Conservation (phyloP, 2,888 invertebrate genomes). For the Petrolisthes cinctipes region DNA sequence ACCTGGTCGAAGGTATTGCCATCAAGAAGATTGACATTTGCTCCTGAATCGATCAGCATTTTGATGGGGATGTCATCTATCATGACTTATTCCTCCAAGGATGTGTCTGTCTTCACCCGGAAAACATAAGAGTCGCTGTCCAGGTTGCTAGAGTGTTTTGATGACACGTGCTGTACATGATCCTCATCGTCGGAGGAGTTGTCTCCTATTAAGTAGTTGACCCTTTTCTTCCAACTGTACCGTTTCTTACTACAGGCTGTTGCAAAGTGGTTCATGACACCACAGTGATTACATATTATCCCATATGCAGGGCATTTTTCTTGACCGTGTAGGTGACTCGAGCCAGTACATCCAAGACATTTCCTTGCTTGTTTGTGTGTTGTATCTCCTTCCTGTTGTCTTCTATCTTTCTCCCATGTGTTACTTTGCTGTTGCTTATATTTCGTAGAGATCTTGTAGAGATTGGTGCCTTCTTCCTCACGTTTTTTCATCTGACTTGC, state of each 20-base stretch:
- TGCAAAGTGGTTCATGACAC: constrained; percentile 18
- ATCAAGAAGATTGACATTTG: not conserved
- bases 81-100: not conserved
- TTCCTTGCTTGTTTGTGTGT: constrained; percentile 8
- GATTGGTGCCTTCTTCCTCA: constrained; percentile 24
- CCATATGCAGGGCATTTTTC: constrained; percentile 7
- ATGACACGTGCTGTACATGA: not conserved
- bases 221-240: not conserved
- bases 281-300: constrained; percentile 23
- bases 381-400: constrained; percentile 2
- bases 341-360: constrained; percentile 14
- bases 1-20: not conserved
- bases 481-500: constrained; percentile 29
- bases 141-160: not conserved
- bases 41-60: constrained; percentile 19
- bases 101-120: not conserved
- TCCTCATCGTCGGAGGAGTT: not conserved
- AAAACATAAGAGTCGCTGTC: not conserved
- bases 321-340: not conserved
- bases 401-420: not conserved
- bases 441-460: constrained; percentile 1
- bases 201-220: not conserved
- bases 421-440: constrained; percentile 18
- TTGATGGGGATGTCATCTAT: constrained; percentile 9
- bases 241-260: constrained; percentile 23